phyloP scores from a whole-genome alignment of 2,888 invertebrate genomes.

The Metellina segmentata region DNA sequence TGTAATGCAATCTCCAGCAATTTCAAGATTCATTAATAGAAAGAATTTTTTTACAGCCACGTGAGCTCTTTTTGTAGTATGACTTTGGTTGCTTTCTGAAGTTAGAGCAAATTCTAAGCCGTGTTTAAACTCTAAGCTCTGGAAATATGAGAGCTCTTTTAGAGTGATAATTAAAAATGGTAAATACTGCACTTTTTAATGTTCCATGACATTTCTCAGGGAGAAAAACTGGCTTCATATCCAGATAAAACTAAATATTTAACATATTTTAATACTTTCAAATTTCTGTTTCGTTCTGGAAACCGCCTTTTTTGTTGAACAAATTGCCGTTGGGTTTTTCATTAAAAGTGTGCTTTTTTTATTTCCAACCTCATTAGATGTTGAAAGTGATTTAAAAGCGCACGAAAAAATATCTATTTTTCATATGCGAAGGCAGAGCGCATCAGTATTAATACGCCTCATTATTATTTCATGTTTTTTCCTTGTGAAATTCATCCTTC shows the following conservation, averaged over 20 bases:
- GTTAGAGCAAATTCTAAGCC: slow-evolving; percentile 12
- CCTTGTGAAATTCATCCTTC: too few species aligned
- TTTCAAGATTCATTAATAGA: slow-evolving; percentile 26
- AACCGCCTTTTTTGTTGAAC: too few species aligned
- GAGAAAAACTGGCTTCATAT: background rate
- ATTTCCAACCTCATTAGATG: too few species aligned
- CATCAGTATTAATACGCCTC: too few species aligned
- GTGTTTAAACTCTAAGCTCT: slow-evolving; percentile 16
- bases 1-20: slow-evolving; percentile 4
- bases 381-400: too few species aligned
- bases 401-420: too few species aligned
- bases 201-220: slow-evolving; percentile 3
- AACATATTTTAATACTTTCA: slow-evolving; percentile 31
- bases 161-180: background rate
- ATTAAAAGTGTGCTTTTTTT: too few species aligned
- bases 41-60: background rate
- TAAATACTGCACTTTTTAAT: slow-evolving; percentile 1
- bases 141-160: background rate
- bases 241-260: slow-evolving; percentile 13
- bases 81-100: slow-evolving; percentile 10
- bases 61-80: background rate
- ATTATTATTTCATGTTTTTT: too few species aligned
- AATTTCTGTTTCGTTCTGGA: background rate
- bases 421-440: too few species aligned
- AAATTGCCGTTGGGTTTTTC: too few species aligned